Conservation (phyloP, 2,797 vertebrate species). For the Ataeniobius toweri region DNA sequence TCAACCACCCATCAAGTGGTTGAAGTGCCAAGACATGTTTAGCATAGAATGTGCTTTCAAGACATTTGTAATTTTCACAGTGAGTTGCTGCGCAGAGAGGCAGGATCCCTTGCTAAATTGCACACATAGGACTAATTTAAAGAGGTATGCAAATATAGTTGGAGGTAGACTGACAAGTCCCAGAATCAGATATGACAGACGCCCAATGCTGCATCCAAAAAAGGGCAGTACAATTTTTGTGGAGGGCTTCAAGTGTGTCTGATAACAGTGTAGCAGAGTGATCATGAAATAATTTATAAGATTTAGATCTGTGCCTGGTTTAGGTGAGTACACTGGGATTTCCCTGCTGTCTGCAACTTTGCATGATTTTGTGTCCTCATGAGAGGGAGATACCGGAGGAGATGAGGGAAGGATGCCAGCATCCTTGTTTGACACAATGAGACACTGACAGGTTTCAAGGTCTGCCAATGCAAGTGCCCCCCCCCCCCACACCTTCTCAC, state of each 20-base stretch:
- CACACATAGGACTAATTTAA: constrained; percentile 13
- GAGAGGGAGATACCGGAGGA: background rate
- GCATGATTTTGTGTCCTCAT: constrained; percentile 14
- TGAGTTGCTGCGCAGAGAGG: background rate
- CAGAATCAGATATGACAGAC: constrained; percentile 35
- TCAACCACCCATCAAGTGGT: background rate
- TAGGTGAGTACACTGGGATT: constrained; percentile 25
- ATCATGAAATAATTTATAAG: constrained; percentile 47
- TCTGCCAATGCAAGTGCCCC: constrained; percentile 65
- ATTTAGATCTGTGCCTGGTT: constrained; percentile 39
- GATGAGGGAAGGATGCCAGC: constrained; percentile 59
- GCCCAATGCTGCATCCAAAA: constrained; percentile 16
- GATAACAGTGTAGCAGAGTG: constrained; percentile 46
- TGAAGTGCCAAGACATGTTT: background rate
- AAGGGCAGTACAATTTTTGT: constrained; percentile 38
- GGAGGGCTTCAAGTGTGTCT: constrained; percentile 19
- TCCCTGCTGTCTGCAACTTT: constrained; percentile 24
- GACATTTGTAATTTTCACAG: background rate
- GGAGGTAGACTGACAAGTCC: constrained; percentile 25
- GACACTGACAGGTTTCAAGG: constrained; percentile 78
- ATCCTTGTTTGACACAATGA: constrained; percentile 74
- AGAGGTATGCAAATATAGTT: constrained; percentile 13
- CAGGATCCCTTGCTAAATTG: constrained; percentile 1
- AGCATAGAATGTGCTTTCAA: constrained; percentile 1
- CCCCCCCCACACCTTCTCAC: background rate